Evolutionary conservation across 2,113 vertebrate species (phyloP), one percentile per base, ranked within the genome.

Genomic region (Corynorhinus townsendii): DNA sequence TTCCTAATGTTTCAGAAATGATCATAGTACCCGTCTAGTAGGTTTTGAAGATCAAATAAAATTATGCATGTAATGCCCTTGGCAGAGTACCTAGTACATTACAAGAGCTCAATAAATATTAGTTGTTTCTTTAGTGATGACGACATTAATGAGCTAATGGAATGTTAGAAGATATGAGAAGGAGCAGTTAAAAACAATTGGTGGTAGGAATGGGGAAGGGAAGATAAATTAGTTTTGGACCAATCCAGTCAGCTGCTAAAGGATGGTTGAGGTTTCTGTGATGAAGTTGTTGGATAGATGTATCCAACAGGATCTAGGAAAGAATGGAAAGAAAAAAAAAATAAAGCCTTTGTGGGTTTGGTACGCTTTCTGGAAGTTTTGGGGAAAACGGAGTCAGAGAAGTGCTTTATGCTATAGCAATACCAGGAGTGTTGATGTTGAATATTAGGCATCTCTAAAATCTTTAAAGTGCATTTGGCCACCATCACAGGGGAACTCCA

Each of bases 31-130:
- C 81, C 88, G 84, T 59, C 90, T 38, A 88, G 84, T 68, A 84
- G 66, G 72, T 33, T 81, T 93, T 93, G 88, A 76, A 45, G 76
- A 94, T 86, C 47, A 89, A 77, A 45, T 83, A 94, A 96, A 96
- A 96, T 90, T 92, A 85, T 0, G 5, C 84, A 72, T 85, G 68
- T 77, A 92, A 96, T 93, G 59, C 81, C 49, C 56, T 95, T 96
- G 97, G 87, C 79, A 83, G 86, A 92, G 64, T 54, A 81, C 47
- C 28, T 71, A 47, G 83, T 69, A 75, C 49, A 20, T 80, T 89
- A 79, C 90, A 73, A 88, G 90, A 85, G 72, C 76, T 96, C 40
- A 54, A 35, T 97, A 96, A 97, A 97, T 97, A 95, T 96, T 97
- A 90, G 96, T 85, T 95, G 91, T 97, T 96, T 94, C 81, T 93